phyloP scores from a whole-genome alignment of 2,888 invertebrate genomes.

The Aplocera efformata region DNA sequence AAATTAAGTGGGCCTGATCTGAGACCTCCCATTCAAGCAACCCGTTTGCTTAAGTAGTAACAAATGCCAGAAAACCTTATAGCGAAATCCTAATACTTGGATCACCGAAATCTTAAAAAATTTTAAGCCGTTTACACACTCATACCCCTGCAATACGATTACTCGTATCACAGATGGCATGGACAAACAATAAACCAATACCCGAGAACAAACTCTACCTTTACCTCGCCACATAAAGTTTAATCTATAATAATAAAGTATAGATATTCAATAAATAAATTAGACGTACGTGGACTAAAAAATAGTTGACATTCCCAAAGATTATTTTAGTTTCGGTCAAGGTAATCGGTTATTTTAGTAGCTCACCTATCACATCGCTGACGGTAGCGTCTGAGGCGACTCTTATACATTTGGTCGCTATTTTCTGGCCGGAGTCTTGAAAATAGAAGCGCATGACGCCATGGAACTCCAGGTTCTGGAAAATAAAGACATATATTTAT shows the following conservation, averaged over 20 bases:
- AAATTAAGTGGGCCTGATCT: background rate
- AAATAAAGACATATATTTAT: conserved; percentile 36
- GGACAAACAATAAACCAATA: too few relatives aligned
- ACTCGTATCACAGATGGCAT: too few relatives aligned
- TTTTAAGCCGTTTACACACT: too few relatives aligned
- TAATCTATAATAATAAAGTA: too few relatives aligned
- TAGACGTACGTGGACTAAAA: too few relatives aligned
- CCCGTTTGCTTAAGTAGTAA: background rate
- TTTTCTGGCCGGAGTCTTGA: conserved; percentile 99
- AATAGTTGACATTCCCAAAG: conserved; percentile 5
- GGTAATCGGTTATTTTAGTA: conserved; percentile 11
- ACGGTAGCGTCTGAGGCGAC: conserved; percentile 98
- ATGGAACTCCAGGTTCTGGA: conserved; percentile 97
- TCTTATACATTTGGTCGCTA: conserved; percentile 99
- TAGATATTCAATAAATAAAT: too few relatives aligned
- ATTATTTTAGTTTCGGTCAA: conserved; percentile 14
- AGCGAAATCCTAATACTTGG: too few relatives aligned
- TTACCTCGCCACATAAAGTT: too few relatives aligned
- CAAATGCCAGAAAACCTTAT: too few relatives aligned
- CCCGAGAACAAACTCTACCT: too few relatives aligned
- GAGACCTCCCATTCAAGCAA: background rate
- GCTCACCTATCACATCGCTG: conserved; percentile 92
- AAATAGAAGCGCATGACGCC: conserved; percentile 99
- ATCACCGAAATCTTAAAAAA: too few relatives aligned
- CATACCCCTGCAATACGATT: too few relatives aligned